These are phyloP conservation scores for Oscheius sp. DNA, from an alignment of 2,888 invertebrate genomes.

Conservation along the genomic window DNA sequence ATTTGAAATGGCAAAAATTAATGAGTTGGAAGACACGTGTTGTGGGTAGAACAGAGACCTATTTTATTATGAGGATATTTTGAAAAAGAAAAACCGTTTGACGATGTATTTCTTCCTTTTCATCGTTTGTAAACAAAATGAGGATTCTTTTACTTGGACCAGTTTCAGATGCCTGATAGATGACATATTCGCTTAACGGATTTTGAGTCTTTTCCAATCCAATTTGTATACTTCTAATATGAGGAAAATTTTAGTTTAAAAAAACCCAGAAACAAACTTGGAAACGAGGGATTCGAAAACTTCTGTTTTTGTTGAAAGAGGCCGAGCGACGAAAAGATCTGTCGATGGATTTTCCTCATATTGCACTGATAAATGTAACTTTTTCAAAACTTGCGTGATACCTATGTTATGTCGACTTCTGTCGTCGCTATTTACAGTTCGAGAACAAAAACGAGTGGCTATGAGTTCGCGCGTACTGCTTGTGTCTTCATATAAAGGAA, in stretches of 20 bases:
- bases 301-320: slow-evolving; percentile 27
- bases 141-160: slow-evolving; percentile 32
- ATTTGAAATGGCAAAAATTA: slow-evolving; percentile 35
- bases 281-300: slow-evolving; percentile 22
- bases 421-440: slow-evolving; percentile 17
- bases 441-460: slow-evolving; percentile 22
- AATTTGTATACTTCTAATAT: neutral
- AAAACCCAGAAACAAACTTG: neutral
- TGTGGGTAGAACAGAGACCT: slow-evolving; percentile 34
- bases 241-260: neutral
- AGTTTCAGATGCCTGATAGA: slow-evolving; percentile 31
- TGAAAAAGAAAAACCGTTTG: neutral
- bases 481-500: slow-evolving; percentile 44
- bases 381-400: neutral
- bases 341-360: neutral
- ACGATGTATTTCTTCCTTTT: neutral
- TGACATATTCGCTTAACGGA: slow-evolving; percentile 35
- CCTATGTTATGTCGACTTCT: neutral
- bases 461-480: slow-evolving; percentile 24
- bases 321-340: slow-evolving; percentile 20
- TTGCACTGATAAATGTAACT: neutral
- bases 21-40: slow-evolving; percentile 41
- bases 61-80: neutral
- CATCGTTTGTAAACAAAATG: slow-evolving; percentile 35
- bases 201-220: slow-evolving; percentile 31